These are phyloP conservation scores for Lithobates sylvaticus DNA, from an alignment of 2,797 vertebrate species.

Conservation along the genomic window DNA sequence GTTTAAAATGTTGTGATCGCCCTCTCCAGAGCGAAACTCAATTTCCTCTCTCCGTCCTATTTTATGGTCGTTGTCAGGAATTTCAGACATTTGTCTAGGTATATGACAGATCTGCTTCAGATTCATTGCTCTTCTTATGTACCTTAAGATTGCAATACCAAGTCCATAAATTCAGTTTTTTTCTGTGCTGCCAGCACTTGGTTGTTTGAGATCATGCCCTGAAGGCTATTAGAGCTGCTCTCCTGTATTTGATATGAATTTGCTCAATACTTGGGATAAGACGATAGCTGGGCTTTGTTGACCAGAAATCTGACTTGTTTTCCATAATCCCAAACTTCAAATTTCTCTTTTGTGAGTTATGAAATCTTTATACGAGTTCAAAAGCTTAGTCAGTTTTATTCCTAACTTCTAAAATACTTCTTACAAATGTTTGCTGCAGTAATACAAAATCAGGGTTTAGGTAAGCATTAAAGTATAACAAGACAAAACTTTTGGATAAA, in stretches of 20 bases:
- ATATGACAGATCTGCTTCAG: conserved; percentile 75
- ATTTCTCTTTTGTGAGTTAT: conserved; percentile 66
- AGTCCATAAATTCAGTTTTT: conserved; percentile 78
- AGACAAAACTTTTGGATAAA: no score
- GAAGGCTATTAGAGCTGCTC: conserved; percentile 62
- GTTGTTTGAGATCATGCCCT: conserved; percentile 65
- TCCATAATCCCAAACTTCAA: conserved; percentile 71
- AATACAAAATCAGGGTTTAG: no score
- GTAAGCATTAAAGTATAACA: no score
- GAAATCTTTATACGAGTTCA: conserved; percentile 74
- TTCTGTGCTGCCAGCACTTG: conserved; percentile 72
- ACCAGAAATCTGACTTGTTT: conserved; percentile 69
- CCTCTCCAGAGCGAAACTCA: conserved; percentile 66
- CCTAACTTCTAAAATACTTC: no score
- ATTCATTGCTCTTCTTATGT: conserved; percentile 79
- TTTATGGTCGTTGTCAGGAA: conserved; percentile 77
- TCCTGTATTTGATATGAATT: conserved; percentile 60
- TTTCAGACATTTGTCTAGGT: conserved; percentile 72
- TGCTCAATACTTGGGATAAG: conserved; percentile 51
- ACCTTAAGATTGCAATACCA: conserved; percentile 80
- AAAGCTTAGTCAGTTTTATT: conserved; percentile 19
- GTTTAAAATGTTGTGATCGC: conserved; percentile 73
- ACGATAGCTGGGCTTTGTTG: conserved; percentile 34
- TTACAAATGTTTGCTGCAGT: no score
- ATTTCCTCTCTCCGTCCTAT: conserved; percentile 69